phyloP scores from a whole-genome alignment of 2,797 vertebrate genomes.

The Chloroceryle inda region DNA sequence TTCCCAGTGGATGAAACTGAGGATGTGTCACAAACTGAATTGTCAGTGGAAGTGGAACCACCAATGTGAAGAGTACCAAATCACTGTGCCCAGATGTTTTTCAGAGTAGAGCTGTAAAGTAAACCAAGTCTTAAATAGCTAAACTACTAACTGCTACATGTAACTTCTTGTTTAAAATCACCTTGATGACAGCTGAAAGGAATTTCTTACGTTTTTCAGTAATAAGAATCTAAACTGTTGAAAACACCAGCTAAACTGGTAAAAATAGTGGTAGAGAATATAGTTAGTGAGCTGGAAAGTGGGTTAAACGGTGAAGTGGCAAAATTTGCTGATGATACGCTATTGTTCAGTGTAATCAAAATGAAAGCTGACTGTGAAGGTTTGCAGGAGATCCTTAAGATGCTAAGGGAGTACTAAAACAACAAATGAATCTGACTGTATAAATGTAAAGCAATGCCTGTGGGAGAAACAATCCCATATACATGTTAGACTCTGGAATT shows the following conservation, averaged over 20 bases:
- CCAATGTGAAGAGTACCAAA: background rate
- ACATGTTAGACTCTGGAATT: background rate
- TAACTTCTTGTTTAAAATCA: background rate
- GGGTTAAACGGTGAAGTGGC: background rate
- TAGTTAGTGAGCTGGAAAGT: background rate
- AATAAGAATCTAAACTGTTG: background rate
- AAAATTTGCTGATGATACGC: background rate
- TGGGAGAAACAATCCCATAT: background rate
- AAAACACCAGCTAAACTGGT: background rate
- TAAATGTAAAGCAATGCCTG: background rate
- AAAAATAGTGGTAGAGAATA: background rate
- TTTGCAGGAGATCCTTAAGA: background rate
- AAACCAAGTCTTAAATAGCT: background rate
- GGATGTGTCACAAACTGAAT: background rate
- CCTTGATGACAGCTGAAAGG: background rate
- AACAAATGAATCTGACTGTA: background rate
- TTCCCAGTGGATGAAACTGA: background rate
- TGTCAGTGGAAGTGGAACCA: background rate
- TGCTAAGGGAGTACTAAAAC: background rate
- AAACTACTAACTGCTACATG: background rate
- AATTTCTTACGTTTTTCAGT: background rate
- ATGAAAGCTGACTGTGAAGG: background rate
- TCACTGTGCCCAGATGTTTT: background rate
- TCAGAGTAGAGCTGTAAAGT: background rate
- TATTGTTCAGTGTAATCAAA: background rate